phyloP scores from a whole-genome alignment of 2,797 vertebrate species.

The Urocyon cinereoargenteus region DNA sequence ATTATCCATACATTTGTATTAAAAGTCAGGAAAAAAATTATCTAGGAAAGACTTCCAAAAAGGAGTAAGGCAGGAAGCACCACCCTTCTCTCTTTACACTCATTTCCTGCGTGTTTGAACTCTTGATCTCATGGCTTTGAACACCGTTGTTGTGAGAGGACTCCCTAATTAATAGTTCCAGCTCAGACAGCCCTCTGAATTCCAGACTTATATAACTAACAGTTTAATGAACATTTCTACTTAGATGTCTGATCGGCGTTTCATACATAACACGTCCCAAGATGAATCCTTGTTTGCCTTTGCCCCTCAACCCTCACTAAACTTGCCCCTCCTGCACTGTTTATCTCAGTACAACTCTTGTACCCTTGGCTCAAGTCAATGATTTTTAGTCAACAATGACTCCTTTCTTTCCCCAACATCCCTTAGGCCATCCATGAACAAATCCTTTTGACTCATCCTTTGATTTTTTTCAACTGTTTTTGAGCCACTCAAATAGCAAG shows the following conservation, averaged over 20 bases:
- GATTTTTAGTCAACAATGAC: background rate
- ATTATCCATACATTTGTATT: constrained; percentile 12
- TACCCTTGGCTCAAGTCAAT: background rate
- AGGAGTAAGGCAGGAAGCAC: background rate
- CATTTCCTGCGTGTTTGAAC: background rate
- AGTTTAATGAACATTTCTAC: background rate
- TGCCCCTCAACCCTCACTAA: background rate
- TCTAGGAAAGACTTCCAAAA: constrained; percentile 23
- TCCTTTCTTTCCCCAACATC: background rate
- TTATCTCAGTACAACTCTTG: constrained; percentile 17
- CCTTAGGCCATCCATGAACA: background rate
- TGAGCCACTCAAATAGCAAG: background rate
- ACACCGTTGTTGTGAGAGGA: background rate
- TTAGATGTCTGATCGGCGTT: constrained; percentile 17
- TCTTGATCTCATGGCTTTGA: background rate
- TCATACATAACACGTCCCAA: background rate
- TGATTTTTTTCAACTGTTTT: constrained; percentile 57
- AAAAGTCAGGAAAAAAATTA: background rate
- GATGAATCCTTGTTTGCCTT: background rate
- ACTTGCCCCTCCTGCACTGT: background rate
- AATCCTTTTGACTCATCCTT: constrained; percentile 8
- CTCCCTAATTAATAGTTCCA: constrained; percentile 39
- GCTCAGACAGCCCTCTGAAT: background rate
- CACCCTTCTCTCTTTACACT: background rate
- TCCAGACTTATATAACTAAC: background rate